These are phyloP conservation scores for Scytalopus superciliaris DNA, from an alignment of 2,113 vertebrate species.

Conservation along the genomic window DNA sequence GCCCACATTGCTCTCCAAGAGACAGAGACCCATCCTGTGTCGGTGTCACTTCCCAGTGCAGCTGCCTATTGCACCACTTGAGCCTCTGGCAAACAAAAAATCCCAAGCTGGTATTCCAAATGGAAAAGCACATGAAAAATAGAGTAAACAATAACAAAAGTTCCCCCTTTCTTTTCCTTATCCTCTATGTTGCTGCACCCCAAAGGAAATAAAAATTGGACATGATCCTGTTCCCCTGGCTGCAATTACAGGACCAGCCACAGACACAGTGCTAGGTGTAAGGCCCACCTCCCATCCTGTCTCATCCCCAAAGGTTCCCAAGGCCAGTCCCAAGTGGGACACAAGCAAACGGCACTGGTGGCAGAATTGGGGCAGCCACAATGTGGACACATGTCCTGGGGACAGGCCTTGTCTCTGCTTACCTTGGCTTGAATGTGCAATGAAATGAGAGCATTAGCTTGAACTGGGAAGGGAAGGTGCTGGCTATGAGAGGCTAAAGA, in stretches of 20 bases:
- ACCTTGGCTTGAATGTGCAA: neutral
- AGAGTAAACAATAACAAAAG: neutral
- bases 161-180: neutral
- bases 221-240: neutral
- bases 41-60: accelerated
- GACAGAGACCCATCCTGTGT: neutral
- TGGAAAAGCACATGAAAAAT: neutral
- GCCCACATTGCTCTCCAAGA: accelerated
- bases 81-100: neutral
- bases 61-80: neutral
- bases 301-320: neutral
- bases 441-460: neutral
- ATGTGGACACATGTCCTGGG: accelerated
- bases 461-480: neutral
- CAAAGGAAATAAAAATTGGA: neutral
- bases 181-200: neutral
- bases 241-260: neutral
- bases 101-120: neutral
- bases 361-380: accelerated
- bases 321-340: neutral
- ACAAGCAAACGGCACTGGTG: accelerated
- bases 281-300: neutral
- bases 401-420: neutral
- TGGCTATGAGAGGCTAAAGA: neutral
- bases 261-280: neutral